These are phyloP conservation scores for Formicarius rufipectus DNA, from an alignment of 2,113 vertebrate species.

Conservation along the genomic window DNA sequence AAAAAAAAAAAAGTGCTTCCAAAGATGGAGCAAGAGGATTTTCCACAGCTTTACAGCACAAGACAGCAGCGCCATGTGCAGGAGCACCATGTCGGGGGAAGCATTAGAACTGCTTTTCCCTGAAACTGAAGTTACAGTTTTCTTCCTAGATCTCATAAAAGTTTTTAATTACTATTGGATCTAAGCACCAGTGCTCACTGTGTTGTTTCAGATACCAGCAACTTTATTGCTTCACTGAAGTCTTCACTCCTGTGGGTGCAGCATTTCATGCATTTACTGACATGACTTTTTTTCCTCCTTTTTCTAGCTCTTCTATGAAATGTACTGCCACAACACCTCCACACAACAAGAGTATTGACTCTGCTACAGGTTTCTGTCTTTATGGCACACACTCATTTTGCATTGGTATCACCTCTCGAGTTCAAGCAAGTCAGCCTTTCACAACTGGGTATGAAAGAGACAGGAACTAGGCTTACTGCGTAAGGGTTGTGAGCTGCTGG, in stretches of 20 bases:
- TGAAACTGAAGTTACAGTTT: not conserved
- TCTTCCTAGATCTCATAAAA: not conserved
- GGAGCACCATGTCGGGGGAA: not conserved
- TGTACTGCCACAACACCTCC: not conserved
- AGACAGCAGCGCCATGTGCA: not conserved
- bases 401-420: not conserved
- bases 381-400: not conserved
- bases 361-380: not conserved
- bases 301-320: not conserved
- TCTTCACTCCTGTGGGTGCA: not conserved
- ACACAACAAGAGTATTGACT: not conserved
- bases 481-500: no score
- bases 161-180: not conserved
- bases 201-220: not conserved
- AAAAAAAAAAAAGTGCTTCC: not conserved
- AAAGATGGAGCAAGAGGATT: not conserved
- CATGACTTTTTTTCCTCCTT: not conserved
- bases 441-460: not conserved
- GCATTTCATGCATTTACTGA: not conserved
- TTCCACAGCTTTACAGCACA: accelerated
- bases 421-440: not conserved
- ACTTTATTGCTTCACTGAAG: not conserved
- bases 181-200: not conserved
- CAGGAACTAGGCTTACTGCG: not conserved
- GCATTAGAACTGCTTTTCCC: not conserved